phyloP scores from a whole-genome alignment of 1,140 invertebrate genomes.

The Aphelinus certus region DNA sequence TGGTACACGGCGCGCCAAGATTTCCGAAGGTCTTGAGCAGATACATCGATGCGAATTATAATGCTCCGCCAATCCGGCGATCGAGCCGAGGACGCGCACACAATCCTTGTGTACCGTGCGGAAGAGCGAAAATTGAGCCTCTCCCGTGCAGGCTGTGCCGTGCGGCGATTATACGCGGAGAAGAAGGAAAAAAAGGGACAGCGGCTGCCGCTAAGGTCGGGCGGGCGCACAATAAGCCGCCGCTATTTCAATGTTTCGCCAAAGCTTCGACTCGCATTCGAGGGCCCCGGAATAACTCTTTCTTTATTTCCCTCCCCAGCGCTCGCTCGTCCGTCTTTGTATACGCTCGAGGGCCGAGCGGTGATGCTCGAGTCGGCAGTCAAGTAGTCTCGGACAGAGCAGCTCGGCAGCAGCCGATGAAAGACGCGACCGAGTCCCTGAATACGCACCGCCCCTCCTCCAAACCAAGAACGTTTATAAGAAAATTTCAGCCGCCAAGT shows the following conservation, averaged over 20 bases:
- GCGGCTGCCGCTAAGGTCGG: not conserved
- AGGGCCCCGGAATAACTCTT: constrained; percentile 27
- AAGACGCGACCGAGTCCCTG: constrained; percentile 14
- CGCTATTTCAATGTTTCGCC: not conserved
- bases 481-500: constrained; percentile 60
- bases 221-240: not conserved
- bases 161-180: not conserved
- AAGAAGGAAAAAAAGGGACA: not conserved
- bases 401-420: not conserved
- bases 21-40: constrained; percentile 16
- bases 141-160: too few species aligned
- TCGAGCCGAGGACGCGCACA: too few species aligned
- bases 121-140: too few species aligned
- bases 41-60: constrained; percentile 28
- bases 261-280: not conserved
- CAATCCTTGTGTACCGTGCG: too few species aligned
- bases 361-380: not conserved
- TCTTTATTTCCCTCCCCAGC: not conserved
- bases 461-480: constrained; percentile 52
- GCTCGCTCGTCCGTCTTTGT: not conserved
- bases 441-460: not conserved
- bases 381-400: constrained; percentile 20
- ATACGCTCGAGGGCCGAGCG: not conserved
- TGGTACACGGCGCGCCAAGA: too few species aligned
- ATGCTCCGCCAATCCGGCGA: too few species aligned